Conservation (phyloP, 2,113 vertebrate species). For the Phyllostomus hastatus region DNA sequence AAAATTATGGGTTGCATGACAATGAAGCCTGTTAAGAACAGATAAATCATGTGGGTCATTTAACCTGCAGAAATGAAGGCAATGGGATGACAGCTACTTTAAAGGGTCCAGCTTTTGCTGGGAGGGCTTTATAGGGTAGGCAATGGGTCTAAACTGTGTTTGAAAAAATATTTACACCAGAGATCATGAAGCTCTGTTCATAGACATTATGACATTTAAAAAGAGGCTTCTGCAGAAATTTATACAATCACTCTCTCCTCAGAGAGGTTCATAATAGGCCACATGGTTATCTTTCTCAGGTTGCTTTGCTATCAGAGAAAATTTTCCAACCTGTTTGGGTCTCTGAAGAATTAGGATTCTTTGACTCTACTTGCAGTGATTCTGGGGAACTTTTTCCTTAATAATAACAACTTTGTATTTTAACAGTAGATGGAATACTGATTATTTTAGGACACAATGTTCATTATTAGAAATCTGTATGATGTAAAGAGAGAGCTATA, state of each 20-base stretch:
- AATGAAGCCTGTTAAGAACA: neutral
- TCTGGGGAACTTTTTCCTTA: neutral
- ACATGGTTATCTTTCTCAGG: neutral
- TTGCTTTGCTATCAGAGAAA: neutral
- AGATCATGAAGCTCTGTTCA: neutral
- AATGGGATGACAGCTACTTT: neutral
- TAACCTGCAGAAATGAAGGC: conserved; percentile 12
- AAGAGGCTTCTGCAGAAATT: neutral
- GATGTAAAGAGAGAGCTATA: neutral
- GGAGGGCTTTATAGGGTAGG: neutral
- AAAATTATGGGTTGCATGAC: neutral
- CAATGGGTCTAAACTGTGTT: neutral
- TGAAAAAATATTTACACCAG: neutral
- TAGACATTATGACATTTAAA: neutral
- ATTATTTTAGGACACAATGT: conserved; percentile 9
- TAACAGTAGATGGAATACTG: neutral
- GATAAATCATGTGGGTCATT: neutral
- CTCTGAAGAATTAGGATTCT: neutral
- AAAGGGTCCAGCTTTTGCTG: neutral
- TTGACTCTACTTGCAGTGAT: neutral
- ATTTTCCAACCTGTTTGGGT: neutral
- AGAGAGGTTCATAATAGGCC: neutral
- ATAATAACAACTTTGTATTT: neutral
- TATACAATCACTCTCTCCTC: neutral
- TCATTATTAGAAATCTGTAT: neutral